Base-by-base conservation (phyloP, 2,797 vertebrate species). In the Hypotaenidia philippensis region DNA sequence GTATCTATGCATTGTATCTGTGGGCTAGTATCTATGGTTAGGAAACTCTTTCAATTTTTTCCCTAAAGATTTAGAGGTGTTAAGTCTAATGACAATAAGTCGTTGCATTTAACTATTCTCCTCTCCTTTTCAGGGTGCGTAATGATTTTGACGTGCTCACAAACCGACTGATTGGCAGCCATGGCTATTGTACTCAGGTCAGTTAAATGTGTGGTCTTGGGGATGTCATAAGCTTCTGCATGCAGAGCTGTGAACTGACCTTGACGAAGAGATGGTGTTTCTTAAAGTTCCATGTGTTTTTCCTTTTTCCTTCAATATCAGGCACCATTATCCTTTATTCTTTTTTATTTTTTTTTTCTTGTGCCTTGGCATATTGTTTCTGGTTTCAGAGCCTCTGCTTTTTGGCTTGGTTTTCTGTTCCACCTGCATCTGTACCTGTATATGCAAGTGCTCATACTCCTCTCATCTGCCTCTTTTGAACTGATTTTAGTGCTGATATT, bases 171-270 rank as follows among this genome's bases (percentile, higher is more conserved):
- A 99, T 99, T 6, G 99, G 99, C 82, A 99, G 98, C 31, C 99
- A 99, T 2, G 99, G 99, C 80, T 99, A 99, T 96, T 99, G 99
- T 91, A 99, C 99, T 36, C 99, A 99, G 99, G 99, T 99, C 90
- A 84, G 96, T 64, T 50, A 10, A 18, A 15, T 5, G 0, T 16
- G 6, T 1, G 2, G 4, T 8, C 19, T 53, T 4, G 45, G 52
- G 55, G 3, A 2, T 15, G 20, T 27, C 6, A 13, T 52, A 40
- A 1, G 4, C n/a, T 13, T 50, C 49, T 85, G 36, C 65, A 4
- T 21, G 22, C 14, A 32, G 26, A 63, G 19, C 59, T 63, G 22
- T 40, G 57, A 32, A 13, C 13, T 76, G 44, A 52, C 19, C 25
- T 72, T 59, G 66, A 32, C 22, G 22, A 36, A 34, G 11, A 47